Percentiles rank a stretch among this genome's conserved stretches.
These are phyloP conservation scores for Loris lydekkerianus DNA, from an alignment of 2,797 vertebrate genomes.

Conservation along the genomic window DNA sequence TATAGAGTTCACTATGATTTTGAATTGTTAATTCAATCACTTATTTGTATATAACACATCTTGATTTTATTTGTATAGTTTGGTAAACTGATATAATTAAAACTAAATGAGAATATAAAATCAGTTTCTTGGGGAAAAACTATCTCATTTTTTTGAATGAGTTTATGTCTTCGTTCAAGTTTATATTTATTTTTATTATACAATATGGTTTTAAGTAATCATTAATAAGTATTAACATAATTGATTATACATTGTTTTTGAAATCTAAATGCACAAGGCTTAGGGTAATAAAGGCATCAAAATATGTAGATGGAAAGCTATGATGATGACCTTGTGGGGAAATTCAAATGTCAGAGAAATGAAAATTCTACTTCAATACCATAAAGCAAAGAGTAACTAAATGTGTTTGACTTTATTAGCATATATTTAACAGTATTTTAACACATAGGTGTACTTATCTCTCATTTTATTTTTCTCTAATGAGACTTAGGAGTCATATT, in stretches of 20 bases:
- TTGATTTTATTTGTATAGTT: conserved; percentile 30
- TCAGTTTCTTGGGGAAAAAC: background rate
- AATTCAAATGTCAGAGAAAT: conserved; percentile 67
- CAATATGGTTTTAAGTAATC: background rate
- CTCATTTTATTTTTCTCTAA: background rate
- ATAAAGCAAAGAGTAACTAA: background rate
- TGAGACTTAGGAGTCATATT: background rate
- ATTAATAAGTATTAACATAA: background rate
- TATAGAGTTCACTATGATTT: conserved; percentile 51
- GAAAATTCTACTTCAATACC: conserved; percentile 37
- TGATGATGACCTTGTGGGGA: conserved; percentile 72
- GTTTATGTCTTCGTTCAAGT: background rate
- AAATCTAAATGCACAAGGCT: background rate
- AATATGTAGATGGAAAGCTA: conserved; percentile 16
- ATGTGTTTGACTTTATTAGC: conserved; percentile 57
- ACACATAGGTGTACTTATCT: background rate
- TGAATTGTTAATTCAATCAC: background rate
- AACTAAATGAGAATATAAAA: conserved; percentile 7
- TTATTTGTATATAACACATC: background rate
- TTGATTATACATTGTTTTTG: background rate
- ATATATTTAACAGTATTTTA: conserved; percentile 57
- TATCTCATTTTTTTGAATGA: background rate
- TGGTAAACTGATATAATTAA: conserved; percentile 9
- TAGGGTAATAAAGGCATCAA: conserved; percentile 50
- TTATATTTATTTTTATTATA: background rate